These are phyloP conservation scores for Procambarus virginalis DNA, from an alignment of 1,140 invertebrate genomes.

Conservation along the genomic window DNA sequence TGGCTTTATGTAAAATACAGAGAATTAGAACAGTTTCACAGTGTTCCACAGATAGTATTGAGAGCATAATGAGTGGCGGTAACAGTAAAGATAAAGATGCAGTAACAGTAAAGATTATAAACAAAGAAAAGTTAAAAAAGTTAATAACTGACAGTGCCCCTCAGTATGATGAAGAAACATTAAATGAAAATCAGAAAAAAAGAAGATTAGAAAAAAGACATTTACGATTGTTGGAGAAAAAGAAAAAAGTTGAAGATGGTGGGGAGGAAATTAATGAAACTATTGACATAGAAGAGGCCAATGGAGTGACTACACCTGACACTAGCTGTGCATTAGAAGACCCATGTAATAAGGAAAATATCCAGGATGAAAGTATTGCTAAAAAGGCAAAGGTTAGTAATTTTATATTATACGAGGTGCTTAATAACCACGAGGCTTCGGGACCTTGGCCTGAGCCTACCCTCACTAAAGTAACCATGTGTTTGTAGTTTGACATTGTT, in stretches of 20 bases:
- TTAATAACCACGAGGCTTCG: too few species aligned
- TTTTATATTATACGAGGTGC: not conserved
- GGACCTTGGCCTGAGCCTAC: too few species aligned
- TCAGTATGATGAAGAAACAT: constrained; percentile 1
- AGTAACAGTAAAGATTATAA: not conserved
- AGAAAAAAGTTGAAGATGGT: not conserved
- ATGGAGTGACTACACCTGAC: not conserved
- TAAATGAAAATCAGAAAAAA: not conserved
- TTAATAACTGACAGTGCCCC: not conserved
- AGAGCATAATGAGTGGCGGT: not conserved
- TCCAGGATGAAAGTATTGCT: not conserved
- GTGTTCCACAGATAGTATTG: not conserved
- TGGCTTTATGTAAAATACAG: not conserved
- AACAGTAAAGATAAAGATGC: not conserved
- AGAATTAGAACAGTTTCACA: not conserved
- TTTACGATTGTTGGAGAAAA: not conserved
- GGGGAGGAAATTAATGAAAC: not conserved
- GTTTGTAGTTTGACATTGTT: too few species aligned
- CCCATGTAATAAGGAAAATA: not conserved
- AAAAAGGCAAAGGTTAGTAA: constrained; percentile 2
- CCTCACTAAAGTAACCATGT: too few species aligned
- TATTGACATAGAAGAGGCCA: not conserved
- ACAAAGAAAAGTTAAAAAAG: not conserved
- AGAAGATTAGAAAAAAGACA: not conserved
- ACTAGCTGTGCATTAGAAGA: not conserved